phyloP scores from a whole-genome alignment of 2,797 vertebrate species.

The Selene dorsalis region DNA sequence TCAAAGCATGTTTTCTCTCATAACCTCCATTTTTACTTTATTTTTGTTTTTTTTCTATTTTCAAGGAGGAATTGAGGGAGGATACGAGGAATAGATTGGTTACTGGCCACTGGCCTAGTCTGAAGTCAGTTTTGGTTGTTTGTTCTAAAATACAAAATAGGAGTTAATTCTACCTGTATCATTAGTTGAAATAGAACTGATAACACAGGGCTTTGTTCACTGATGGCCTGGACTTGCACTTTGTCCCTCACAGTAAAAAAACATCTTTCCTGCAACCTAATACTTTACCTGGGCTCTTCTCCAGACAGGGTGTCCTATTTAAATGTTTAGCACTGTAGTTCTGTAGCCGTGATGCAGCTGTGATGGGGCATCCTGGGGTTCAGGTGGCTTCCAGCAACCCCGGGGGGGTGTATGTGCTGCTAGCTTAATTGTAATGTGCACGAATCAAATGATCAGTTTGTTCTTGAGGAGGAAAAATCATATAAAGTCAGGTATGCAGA shows the following conservation, averaged over 20 bases:
- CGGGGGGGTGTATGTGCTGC: conserved; percentile 40
- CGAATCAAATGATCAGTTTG: conserved; percentile 74
- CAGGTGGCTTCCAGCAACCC: neutral
- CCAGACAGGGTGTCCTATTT: conserved; percentile 16
- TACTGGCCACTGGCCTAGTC: neutral
- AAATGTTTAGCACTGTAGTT: neutral
- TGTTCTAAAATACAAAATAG: neutral
- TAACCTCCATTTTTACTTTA: neutral
- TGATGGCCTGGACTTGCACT: neutral
- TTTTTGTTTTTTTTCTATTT: conserved; percentile 16
- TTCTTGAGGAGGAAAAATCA: conserved; percentile 44
- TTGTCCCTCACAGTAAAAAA: conserved; percentile 10
- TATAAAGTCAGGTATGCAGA: conserved; percentile 71
- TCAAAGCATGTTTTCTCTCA: conserved; percentile 20
- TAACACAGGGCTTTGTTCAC: neutral
- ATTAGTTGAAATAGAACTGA: neutral
- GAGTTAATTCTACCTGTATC: neutral
- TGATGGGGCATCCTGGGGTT: conserved; percentile 7
- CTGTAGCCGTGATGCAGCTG: conserved; percentile 13
- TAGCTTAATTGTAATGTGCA: conserved; percentile 58
- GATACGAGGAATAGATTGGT: neutral
- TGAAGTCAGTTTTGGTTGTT: neutral
- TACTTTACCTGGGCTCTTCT: conserved; percentile 5
- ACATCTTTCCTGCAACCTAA: conserved; percentile 15
- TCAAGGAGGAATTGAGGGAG: neutral